phyloP scores from a whole-genome alignment of 2,113 vertebrate genomes.

The Plecturocebus donacophilus region DNA sequence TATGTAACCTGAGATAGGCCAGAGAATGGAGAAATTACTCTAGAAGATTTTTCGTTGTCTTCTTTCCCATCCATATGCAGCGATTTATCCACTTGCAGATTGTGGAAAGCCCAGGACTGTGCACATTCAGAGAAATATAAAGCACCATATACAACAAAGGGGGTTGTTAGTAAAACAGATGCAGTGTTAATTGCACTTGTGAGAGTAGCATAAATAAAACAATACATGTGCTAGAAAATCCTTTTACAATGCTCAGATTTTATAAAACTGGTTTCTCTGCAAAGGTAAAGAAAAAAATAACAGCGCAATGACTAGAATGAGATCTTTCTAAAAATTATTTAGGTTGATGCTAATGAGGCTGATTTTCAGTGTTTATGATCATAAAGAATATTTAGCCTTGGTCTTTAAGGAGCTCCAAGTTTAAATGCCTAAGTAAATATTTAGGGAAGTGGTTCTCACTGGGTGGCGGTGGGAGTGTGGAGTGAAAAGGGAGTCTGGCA shows the following conservation, averaged over 20 bases:
- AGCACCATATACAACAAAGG: slow-evolving; percentile 60
- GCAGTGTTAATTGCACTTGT: slow-evolving; percentile 64
- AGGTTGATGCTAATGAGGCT: slow-evolving; percentile 29
- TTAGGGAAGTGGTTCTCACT: background rate
- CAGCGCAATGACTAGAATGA: background rate
- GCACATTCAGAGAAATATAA: slow-evolving; percentile 47
- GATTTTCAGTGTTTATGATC: slow-evolving; percentile 33
- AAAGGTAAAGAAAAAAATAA: slow-evolving; percentile 51
- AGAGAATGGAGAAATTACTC: background rate
- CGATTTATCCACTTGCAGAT: background rate
- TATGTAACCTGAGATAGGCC: background rate
- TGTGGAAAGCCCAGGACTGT: background rate
- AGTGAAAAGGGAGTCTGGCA: background rate
- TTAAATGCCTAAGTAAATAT: background rate
- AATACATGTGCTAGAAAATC: slow-evolving; percentile 13
- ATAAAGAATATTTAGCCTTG: background rate
- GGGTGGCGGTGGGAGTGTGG: too few relatives aligned
- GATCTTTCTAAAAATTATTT: slow-evolving; percentile 29
- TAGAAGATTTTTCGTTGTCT: background rate
- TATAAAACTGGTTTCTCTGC: slow-evolving; percentile 25
- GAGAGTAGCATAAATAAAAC: slow-evolving; percentile 71
- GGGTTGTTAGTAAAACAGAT: slow-evolving; percentile 71
- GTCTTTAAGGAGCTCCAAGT: background rate
- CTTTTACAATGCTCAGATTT: slow-evolving; percentile 40
- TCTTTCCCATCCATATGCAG: background rate